A percentile compares a stretch with the other conserved stretches of the same genome.
phyloP scores from a whole-genome alignment of 2,797 vertebrate species.

The Zalophus californianus region DNA sequence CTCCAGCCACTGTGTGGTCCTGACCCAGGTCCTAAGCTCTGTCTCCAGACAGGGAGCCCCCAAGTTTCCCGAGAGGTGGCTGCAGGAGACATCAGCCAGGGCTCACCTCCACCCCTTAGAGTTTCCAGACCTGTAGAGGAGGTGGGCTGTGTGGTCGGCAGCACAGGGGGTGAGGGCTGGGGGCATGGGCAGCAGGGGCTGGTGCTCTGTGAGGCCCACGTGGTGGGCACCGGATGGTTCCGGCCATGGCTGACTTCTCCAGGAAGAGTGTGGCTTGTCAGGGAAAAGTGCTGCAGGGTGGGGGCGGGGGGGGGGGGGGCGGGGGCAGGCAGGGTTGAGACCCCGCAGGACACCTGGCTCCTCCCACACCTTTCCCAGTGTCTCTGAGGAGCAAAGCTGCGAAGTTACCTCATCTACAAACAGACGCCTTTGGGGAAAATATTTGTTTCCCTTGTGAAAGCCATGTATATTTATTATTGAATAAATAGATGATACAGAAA shows the following conservation, averaged over 20 bases:
- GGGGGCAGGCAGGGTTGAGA: background rate
- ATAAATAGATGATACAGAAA: background rate
- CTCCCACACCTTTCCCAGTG: rapidly evolving
- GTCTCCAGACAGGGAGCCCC: background rate
- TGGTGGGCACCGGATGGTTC: background rate
- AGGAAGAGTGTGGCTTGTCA: background rate
- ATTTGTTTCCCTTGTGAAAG: background rate
- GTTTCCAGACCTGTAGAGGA: background rate
- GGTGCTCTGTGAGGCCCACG: background rate
- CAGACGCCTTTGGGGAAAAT: background rate
- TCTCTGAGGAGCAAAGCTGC: background rate
- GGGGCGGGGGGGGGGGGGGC: rapidly evolving
- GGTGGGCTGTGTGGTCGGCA: rapidly evolving
- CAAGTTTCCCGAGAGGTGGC: rapidly evolving
- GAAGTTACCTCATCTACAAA: background rate
- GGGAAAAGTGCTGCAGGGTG: background rate
- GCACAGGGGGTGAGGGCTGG: rapidly evolving
- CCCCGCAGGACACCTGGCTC: rapidly evolving
- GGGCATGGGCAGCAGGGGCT: rapidly evolving
- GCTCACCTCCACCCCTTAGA: rapidly evolving
- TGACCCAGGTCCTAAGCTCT: background rate
- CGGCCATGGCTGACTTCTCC: rapidly evolving
- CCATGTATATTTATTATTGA: background rate
- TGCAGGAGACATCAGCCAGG: background rate
- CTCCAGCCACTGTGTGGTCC: background rate